phyloP scores from a whole-genome alignment of 1,140 invertebrate genomes.

The Leptoteleia sp. region DNA sequence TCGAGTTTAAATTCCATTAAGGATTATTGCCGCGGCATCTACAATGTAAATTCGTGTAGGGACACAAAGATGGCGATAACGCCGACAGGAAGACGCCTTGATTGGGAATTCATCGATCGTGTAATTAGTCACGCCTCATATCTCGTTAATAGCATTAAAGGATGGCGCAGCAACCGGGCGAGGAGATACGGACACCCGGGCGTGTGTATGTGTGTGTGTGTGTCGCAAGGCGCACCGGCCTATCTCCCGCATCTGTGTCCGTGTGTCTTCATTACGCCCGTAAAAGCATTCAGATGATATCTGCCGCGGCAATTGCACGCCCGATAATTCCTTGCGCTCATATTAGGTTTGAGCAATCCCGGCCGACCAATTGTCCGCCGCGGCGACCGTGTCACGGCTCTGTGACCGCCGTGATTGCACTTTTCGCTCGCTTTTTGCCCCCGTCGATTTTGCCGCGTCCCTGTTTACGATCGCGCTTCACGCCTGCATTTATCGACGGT shows the following conservation, averaged over 20 bases:
- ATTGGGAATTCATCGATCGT: conserved; percentile 77
- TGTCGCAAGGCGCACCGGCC: conserved; percentile 14
- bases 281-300: conserved; percentile 78
- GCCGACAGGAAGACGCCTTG: conserved; percentile 76
- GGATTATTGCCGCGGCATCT: conserved; percentile 37
- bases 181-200: conserved; percentile 33
- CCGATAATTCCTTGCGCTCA: conserved; percentile 67
- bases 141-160: conserved; percentile 76
- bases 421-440: conserved; percentile 21
- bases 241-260: conserved; percentile 31
- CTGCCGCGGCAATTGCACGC: conserved; percentile 73
- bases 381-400: conserved; percentile 68
- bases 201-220: conserved; percentile 19
- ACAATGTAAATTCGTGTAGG: conserved; percentile 56
- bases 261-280: conserved; percentile 75
- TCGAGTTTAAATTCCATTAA: conserved; percentile 55
- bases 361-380: conserved; percentile 58
- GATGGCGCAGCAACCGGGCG: conserved; percentile 29
- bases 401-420: conserved; percentile 63
- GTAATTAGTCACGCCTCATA: conserved; percentile 81
- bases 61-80: conserved; percentile 68
- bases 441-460: conserved; percentile 21
- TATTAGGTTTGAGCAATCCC: conserved; percentile 73
- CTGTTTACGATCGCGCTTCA: conserved; percentile 34
- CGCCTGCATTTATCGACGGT: conserved; percentile 41